Evolutionary conservation across 92 coral and sea anemone species (phyloP), one percentile per base, ranked within the genome.

Genomic region (Epizoanthus rinbou): DNA sequence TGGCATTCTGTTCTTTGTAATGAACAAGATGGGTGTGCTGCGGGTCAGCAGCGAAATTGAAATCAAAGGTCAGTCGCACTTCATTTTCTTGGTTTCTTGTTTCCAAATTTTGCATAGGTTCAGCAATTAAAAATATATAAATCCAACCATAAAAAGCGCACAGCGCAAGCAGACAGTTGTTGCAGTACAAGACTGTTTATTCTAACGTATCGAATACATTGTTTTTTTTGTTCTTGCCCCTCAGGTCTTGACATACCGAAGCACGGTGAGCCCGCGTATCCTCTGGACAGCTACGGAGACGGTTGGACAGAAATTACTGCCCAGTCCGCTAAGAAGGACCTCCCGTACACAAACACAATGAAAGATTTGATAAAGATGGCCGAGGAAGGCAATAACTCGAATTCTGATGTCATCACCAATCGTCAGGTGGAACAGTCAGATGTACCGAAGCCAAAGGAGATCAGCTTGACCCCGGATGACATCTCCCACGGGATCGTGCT

Each of bases 231-330:
- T 41, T n/a, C 0, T 33, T n/a, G 6, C 15, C 45, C 11, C 19
- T 75, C 43, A 94, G 98, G 98, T n/a, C 90, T 94, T 19, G 98
- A 94, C 56, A 91, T 94, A 28, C 94, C 97, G 8, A 94, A 92
- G 88, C 98, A 94, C 24, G 98, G 98, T 50, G 98, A 94, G 83
- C 81, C 98, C 39, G 98, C 98, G 1, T 94, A 94, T 57, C 98
- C 98, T 21, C 64, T 75, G 67, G 88, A 89, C 54, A 94, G 98
- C 87, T 94, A 94, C 45, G 98, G 98, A 45, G 87, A 94, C 65
- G 98, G 98, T 16, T 94, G 95, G 98, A 65, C 87, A 2, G 78
- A 73, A 8, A 73, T 73, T 9, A 73, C 78, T 50, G 78, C 78
- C 17, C 60, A 50, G 24, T 31, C 78, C 59, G 13, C 45, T 28